These are phyloP conservation scores for Sesia apiformis DNA, from an alignment of 2,888 invertebrate species.

Conservation along the genomic window DNA sequence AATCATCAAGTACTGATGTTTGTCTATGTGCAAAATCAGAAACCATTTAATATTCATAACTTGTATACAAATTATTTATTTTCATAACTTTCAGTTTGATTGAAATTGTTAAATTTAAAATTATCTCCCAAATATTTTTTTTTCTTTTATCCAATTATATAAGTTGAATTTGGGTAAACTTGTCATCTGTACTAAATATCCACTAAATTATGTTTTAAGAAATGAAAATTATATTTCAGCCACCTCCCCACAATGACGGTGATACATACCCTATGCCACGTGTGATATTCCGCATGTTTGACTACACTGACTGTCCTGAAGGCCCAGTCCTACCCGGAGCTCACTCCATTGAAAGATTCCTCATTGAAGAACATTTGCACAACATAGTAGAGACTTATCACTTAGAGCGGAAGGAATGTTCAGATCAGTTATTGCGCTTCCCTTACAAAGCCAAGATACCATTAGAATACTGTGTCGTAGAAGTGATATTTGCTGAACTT, in stretches of 20 bases:
- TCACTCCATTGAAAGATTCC: constrained; percentile 97
- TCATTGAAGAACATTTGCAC: constrained; percentile 97
- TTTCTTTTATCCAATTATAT: too few species aligned
- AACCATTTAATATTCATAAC: too few species aligned
- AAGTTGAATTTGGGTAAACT: too few species aligned
- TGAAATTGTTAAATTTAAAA: too few species aligned
- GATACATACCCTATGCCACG: constrained; percentile 95
- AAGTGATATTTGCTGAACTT: constrained; percentile 95
- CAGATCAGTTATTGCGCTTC: constrained; percentile 92
- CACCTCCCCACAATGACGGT: constrained; percentile 94
- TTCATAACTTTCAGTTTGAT: too few species aligned
- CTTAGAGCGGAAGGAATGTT: constrained; percentile 95
- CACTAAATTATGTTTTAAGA: too few species aligned
- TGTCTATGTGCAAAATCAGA: too few species aligned
- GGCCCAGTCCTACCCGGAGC: constrained; percentile 93
- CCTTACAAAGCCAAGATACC: constrained; percentile 96
- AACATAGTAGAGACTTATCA: constrained; percentile 93
- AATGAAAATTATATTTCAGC: constrained; percentile 55
- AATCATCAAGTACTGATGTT: too few species aligned
- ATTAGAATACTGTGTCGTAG: constrained; percentile 97
- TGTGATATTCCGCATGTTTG: constrained; percentile 97
- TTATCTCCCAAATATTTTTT: too few species aligned
- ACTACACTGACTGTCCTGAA: constrained; percentile 98
- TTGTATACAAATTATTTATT: too few species aligned
- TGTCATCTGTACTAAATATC: too few species aligned